Conservation (phyloP, 53 echinoderm and acorn worm genomes). For the Glandiceps talaboti region DNA sequence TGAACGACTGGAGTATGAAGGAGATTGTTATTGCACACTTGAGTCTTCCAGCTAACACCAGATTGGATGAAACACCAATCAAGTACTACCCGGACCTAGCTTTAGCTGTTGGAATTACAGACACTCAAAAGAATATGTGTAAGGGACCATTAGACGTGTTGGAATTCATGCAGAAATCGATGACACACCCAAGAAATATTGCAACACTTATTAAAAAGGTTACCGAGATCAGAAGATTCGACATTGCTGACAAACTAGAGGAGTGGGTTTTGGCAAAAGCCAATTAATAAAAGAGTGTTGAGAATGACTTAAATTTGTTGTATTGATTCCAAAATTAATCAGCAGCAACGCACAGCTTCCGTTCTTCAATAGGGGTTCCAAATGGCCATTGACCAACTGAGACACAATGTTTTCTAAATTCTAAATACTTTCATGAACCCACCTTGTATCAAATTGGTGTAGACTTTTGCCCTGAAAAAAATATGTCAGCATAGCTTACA, state of each 20-base stretch:
- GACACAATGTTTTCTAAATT: no score
- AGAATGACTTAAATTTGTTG: no score
- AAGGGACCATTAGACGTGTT: not conserved
- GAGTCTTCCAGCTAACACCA: not conserved
- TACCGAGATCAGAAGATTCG: not conserved
- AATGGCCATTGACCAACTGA: no score
- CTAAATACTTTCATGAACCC: no score
- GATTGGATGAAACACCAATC: not conserved
- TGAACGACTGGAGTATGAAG: not conserved
- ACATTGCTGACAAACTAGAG: not conserved
- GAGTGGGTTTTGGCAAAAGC: not conserved
- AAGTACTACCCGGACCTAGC: not conserved
- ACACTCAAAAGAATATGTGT: not conserved
- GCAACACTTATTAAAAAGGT: not conserved
- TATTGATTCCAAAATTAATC: no score
- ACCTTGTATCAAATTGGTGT: no score
- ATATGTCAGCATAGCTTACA: no score
- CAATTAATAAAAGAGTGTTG: no score
- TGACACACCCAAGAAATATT: not conserved
- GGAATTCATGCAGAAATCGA: not conserved
- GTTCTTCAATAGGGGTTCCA: no score
- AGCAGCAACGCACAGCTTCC: no score
- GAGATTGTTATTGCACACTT: not conserved
- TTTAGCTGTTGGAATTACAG: not conserved
- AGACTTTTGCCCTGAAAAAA: no score